A percentile compares a stretch with the other conserved stretches of the same genome.
These are phyloP conservation scores for Odontesthes bonariensis DNA, from an alignment of 2,113 vertebrate species.

Conservation along the genomic window DNA sequence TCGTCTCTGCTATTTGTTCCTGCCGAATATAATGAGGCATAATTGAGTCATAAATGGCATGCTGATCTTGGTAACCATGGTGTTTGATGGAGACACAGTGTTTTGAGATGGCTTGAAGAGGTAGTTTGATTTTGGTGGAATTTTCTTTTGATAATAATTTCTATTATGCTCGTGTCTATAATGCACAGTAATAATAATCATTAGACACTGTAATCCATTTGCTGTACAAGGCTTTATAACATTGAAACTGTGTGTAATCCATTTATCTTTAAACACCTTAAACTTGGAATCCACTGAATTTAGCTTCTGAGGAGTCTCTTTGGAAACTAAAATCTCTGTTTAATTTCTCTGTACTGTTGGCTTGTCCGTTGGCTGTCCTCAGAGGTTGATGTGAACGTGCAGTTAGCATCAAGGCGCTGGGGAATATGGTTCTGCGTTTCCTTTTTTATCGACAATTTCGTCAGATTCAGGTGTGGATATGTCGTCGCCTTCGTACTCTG, in stretches of 20 bases:
- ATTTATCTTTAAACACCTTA: background rate
- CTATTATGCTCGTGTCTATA: background rate
- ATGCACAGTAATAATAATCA: background rate
- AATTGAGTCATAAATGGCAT: conserved; percentile 64
- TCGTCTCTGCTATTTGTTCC: conserved; percentile 39
- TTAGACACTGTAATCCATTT: background rate
- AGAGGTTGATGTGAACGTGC: no score
- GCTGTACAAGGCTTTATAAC: background rate
- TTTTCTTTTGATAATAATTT: background rate
- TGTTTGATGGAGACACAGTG: conserved; percentile 28
- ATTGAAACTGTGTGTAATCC: background rate
- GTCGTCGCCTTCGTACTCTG: no score
- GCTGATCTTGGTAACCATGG: conserved; percentile 43
- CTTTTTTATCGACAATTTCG: no score
- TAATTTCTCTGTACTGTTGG: no score
- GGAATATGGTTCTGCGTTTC: no score
- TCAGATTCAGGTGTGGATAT: no score
- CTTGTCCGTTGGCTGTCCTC: no score
- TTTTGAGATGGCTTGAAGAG: conserved; percentile 18
- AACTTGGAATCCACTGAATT: no score
- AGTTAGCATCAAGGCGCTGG: no score
- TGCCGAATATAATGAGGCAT: conserved; percentile 52
- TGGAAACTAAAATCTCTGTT: no score
- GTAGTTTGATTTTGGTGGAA: background rate
- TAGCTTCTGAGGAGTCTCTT: no score